Evolutionary conservation across 1,140 invertebrate genomes (phyloP), one percentile per base, ranked within the genome.

Genomic region (Neomicropteryx cornuta): DNA sequence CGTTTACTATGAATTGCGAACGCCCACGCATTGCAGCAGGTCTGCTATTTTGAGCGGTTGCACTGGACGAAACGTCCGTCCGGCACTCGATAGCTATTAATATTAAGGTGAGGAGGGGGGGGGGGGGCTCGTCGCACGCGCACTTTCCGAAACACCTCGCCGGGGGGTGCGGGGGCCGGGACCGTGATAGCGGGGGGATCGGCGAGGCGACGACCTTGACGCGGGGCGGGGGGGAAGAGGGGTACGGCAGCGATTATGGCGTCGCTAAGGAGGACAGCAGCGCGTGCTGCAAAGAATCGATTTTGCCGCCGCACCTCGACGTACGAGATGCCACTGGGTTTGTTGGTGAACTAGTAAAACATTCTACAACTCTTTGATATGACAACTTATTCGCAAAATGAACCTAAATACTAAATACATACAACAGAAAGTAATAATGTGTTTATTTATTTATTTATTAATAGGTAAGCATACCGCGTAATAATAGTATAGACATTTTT

Each of bases 211-310:
- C 30, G 16, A 24, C 48, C n/a, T 30, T 18, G 36, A 34, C 39
- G 33, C 21, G 34, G 37, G 29, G 35, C 34, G 34, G 20, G 38
- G 39, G 47, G 30, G 20, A 29, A n/a, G 42, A 24, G 39, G 53
- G 52, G 51, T 44, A 50, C 59, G 58, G 51, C 56, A 56, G 52
- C 54, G 51, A 55, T 52, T 52, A 50, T 56, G 59, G 53, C 53
- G 61, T 57, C 56, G 60, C 58, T 56, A 57, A 61, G 62, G 62
- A 66, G 60, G 62, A 62, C 62, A 63, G 58, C 60, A 60, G 53
- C 55, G 53, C 40, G 52, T 54, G 58, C 52, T 54, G 53, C n/a
- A n/a, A n/a, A n/a, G 54, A 57, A 62, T 61, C 63, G 60, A 62
- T 60, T 60, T 54, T 53, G 55, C 52, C 56, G 52, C 55, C 48